Percentiles rank a stretch among this genome's conserved stretches.
Evolutionary conservation across 2,888 invertebrate genomes (phyloP).

Genomic region (Lydus trimaculatus): DNA sequence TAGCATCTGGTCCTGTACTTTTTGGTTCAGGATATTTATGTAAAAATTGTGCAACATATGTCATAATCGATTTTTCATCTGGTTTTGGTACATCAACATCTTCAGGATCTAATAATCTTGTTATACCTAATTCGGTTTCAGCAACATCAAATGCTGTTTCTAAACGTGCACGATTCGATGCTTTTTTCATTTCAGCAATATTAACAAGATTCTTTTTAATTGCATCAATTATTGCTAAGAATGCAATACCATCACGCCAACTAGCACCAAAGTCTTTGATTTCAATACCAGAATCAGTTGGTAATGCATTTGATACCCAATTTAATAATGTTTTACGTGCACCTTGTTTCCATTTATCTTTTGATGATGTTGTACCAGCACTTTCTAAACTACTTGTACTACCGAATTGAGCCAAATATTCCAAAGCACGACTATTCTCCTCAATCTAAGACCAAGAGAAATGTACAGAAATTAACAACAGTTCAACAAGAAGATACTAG

Average conservation of each 20-base stretch:
- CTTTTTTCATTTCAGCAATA: constrained; percentile 79
- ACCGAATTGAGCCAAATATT: constrained; percentile 82
- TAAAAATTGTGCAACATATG: constrained; percentile 97
- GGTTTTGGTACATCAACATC: constrained; percentile 96
- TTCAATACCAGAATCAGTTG: constrained; percentile 86
- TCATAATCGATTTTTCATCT: constrained; percentile 98
- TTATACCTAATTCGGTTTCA: constrained; percentile 89
- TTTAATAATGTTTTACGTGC: constrained; percentile 90
- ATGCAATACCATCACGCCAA: constrained; percentile 96
- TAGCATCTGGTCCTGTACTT: constrained; percentile 75
- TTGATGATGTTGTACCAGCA: constrained; percentile 74
- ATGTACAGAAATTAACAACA: constrained; percentile 17
- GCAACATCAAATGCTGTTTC: constrained; percentile 95
- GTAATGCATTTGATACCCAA: constrained; percentile 94
- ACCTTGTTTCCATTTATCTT: constrained; percentile 84
- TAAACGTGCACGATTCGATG: constrained; percentile 81
- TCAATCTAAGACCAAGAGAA: constrained; percentile 75
- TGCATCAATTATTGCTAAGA: constrained; percentile 93
- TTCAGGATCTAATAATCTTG: constrained; percentile 90
- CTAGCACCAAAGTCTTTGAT: constrained; percentile 94
- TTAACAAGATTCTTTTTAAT: constrained; percentile 93
- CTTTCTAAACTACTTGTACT: constrained; percentile 87
- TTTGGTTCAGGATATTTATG: constrained; percentile 93
- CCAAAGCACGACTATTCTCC: constrained; percentile 89
- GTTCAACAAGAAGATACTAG: background rate